Percentiles rank a stretch among this genome's conserved stretches.
Evolutionary conservation across 2,888 invertebrate species (phyloP).

Genomic region (Cataglyphis albicans): DNA sequence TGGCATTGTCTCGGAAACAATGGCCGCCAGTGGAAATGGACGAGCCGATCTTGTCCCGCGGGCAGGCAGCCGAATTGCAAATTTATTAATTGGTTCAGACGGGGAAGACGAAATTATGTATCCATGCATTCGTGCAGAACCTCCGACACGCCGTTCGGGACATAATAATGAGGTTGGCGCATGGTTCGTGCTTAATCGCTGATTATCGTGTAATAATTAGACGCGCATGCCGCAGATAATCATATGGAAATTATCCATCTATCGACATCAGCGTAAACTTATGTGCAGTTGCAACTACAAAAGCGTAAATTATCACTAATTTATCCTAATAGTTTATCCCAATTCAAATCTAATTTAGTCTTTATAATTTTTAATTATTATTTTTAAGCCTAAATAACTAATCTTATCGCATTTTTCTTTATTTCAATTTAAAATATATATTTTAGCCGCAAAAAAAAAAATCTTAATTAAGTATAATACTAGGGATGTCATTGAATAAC

Average conservation of each 20-base stretch:
- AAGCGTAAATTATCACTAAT: background rate
- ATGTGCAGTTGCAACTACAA: background rate
- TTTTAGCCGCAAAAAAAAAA: background rate
- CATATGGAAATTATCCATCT: constrained; percentile 36
- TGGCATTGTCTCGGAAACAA: constrained; percentile 79
- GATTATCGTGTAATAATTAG: constrained; percentile 58
- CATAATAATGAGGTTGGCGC: constrained; percentile 52
- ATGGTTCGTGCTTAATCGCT: constrained; percentile 56
- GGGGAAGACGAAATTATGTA: constrained; percentile 70
- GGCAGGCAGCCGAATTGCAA: constrained; percentile 76
- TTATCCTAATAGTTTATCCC: too few relatives aligned
- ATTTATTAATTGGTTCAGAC: constrained; percentile 81
- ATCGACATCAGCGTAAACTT: constrained; percentile 28
- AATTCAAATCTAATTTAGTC: background rate
- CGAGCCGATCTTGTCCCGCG: constrained; percentile 72
- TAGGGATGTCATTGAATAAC: background rate
- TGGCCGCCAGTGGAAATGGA: constrained; percentile 76
- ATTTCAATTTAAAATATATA: background rate
- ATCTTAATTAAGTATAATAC: background rate
- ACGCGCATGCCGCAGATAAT: constrained; percentile 51
- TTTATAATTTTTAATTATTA: background rate
- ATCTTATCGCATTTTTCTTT: background rate
- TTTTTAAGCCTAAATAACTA: background rate
- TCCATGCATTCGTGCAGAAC: constrained; percentile 30
- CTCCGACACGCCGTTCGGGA: constrained; percentile 29